Evolutionary conservation across 2,113 vertebrate species (phyloP).

Genomic region (Scalopus aquaticus): DNA sequence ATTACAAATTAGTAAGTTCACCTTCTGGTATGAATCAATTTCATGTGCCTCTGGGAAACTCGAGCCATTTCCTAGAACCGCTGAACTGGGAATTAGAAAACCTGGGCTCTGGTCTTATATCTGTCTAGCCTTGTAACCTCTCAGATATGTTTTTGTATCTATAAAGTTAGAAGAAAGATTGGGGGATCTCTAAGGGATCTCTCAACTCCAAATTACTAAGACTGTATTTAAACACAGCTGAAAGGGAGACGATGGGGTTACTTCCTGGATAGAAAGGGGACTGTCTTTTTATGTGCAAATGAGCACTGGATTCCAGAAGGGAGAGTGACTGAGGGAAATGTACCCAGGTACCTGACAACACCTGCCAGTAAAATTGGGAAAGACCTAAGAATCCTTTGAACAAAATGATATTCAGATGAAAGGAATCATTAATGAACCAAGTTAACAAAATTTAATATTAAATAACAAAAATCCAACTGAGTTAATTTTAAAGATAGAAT

Average conservation of each 20-base stretch:
- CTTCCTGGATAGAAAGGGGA: too few relatives aligned
- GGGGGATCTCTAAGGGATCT: background rate
- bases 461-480: too few relatives aligned
- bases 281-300: conserved; percentile 50
- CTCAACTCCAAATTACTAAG: conserved; percentile 3
- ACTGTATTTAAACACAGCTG: conserved; percentile 7
- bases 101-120: background rate
- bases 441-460: background rate
- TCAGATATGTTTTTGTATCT: background rate
- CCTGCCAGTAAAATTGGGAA: background rate
- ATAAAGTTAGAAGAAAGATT: conserved; percentile 32
- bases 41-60: background rate
- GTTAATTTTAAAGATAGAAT: too few relatives aligned
- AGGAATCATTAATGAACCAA: background rate
- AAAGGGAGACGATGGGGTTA: background rate
- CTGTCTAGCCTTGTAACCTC: background rate
- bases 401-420: background rate
- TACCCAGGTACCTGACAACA: background rate
- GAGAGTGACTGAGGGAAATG: background rate
- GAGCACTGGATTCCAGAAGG: background rate
- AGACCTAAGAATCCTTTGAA: background rate
- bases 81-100: background rate
- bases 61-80: background rate
- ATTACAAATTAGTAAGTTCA: background rate
- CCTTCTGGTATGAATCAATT: background rate